A percentile compares a stretch with the other conserved stretches of the same genome.
These are phyloP conservation scores for Podarcis cretensis DNA, from an alignment of 2,113 vertebrate genomes.

Conservation along the genomic window DNA sequence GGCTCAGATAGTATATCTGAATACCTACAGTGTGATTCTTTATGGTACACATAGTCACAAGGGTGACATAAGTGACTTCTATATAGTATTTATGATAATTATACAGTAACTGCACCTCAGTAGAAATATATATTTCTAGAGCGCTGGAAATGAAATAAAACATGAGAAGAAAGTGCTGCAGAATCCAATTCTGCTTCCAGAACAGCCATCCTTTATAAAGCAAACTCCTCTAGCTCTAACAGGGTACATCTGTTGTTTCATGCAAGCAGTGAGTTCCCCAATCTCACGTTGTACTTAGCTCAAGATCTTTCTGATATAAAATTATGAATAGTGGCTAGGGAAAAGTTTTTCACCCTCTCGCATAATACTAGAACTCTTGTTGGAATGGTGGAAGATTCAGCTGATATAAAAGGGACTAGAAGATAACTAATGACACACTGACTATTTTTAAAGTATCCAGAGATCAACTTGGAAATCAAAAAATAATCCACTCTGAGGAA, in stretches of 20 bases:
- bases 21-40: conserved; percentile 45
- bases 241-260: not conserved
- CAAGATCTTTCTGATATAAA: not conserved
- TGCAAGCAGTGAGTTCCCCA: not conserved
- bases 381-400: not conserved
- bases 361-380: too few species aligned
- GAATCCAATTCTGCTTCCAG: conserved; percentile 21
- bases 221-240: conserved; percentile 18
- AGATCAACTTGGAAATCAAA: not conserved
- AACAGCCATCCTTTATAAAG: conserved; percentile 41
- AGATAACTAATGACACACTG: not conserved
- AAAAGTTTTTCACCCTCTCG: too few species aligned
- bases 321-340: too few species aligned
- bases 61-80: conserved; percentile 40
- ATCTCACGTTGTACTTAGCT: not conserved
- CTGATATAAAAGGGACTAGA: not conserved
- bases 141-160: conserved; percentile 50
- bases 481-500: not conserved
- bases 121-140: conserved; percentile 35
- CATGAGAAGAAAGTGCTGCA: conserved; percentile 46
- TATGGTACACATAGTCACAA: conserved; percentile 44
- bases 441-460: not conserved
- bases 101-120: conserved; percentile 39
- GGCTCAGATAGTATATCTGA: conserved; percentile 49
- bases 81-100: conserved; percentile 40